phyloP scores from a whole-genome alignment of 2,113 vertebrate species.

The Otis tarda region DNA sequence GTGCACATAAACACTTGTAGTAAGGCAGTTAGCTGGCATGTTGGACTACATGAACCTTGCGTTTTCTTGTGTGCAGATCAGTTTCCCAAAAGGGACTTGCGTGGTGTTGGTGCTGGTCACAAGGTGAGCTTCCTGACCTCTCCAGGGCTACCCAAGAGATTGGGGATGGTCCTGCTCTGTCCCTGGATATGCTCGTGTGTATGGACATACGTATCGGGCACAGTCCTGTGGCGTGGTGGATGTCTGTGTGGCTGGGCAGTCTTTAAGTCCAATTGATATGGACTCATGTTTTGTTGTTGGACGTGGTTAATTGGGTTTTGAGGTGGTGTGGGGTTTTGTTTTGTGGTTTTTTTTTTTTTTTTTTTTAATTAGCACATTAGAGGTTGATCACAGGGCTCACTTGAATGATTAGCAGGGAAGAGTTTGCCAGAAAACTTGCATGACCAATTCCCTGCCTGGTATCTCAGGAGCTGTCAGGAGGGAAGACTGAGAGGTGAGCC shows the following conservation, averaged over 20 bases:
- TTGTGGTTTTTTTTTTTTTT: background rate
- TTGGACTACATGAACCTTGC: fast-evolving
- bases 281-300: background rate
- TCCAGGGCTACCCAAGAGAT: background rate
- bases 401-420: background rate
- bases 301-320: background rate
- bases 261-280: background rate
- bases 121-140: background rate
- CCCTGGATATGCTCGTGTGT: background rate
- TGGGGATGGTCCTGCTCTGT: background rate
- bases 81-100: background rate
- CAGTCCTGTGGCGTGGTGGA: background rate
- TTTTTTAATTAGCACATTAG: background rate
- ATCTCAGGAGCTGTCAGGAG: background rate
- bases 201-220: background rate
- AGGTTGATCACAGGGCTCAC: background rate
- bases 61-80: background rate
- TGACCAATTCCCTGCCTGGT: background rate
- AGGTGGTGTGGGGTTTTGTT: background rate
- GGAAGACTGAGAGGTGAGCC: background rate
- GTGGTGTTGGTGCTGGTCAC: background rate
- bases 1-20: background rate
- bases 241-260: background rate
- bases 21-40: background rate
- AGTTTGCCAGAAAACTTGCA: background rate